phyloP scores from a whole-genome alignment of 2,113 vertebrate species.

The sheep (Ovis aries) region DNA sequence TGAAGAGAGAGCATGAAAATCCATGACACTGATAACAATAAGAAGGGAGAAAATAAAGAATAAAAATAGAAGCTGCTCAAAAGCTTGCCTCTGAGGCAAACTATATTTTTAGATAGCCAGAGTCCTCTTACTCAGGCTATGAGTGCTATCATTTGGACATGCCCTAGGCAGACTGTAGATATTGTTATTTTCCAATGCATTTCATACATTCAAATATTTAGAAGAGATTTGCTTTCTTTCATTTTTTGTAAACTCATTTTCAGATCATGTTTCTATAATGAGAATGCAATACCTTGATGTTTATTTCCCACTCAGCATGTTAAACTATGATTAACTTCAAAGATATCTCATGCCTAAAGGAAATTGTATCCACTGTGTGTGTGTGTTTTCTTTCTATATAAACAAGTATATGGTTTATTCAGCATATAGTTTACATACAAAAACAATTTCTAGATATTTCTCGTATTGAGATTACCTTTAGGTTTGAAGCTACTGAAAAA shows the following conservation, averaged over 20 bases:
- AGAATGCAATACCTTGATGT: not conserved
- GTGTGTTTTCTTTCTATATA: not conserved
- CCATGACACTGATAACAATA: not conserved
- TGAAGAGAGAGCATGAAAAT: not conserved
- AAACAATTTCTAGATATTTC: not conserved
- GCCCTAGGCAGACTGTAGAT: not conserved
- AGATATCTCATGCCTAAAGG: not conserved
- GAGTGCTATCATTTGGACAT: not conserved
- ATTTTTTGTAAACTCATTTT: not conserved
- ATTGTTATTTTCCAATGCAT: not conserved
- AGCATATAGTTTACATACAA: not conserved
- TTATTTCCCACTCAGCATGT: not conserved
- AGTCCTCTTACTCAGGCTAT: not conserved
- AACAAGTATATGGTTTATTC: not conserved
- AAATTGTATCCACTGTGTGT: not conserved
- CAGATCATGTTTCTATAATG: not conserved
- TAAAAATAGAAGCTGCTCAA: not conserved
- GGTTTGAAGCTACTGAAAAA: not conserved
- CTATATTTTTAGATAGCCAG: not conserved
- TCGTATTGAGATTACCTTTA: not conserved
- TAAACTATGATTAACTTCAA: not conserved
- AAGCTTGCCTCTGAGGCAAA: not conserved
- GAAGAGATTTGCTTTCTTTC: not conserved
- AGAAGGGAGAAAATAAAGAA: not conserved
- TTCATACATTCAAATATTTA: not conserved